Evolutionary conservation across 2,113 vertebrate species (phyloP).

Genomic region (Peromyscus leucopus): DNA sequence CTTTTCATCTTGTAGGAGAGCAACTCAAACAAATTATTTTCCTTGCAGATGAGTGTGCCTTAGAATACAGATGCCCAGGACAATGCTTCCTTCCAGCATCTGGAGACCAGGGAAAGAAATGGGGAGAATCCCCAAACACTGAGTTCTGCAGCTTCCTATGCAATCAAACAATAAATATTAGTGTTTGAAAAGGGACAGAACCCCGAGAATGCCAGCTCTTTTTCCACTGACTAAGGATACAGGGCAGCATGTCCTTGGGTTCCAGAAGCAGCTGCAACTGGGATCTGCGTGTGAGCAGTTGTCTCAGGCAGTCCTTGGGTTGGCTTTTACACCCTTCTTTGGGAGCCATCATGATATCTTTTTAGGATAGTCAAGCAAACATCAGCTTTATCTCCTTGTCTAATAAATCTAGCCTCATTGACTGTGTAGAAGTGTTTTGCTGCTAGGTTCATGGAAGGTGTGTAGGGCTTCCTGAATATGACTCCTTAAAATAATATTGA

Average conservation of each 20-base stretch:
- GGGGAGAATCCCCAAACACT: neutral
- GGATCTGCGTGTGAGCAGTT: too few relatives aligned
- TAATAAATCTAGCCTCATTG: neutral
- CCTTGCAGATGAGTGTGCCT: neutral
- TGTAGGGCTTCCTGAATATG: neutral
- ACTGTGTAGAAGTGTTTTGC: neutral
- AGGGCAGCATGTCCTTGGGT: neutral
- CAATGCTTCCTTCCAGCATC: neutral
- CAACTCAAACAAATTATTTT: neutral
- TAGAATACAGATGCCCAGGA: neutral
- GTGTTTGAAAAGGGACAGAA: neutral
- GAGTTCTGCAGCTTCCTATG: neutral
- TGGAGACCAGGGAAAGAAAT: neutral
- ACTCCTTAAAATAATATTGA: neutral
- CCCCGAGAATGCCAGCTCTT: neutral
- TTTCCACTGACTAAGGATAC: neutral
- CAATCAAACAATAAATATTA: neutral
- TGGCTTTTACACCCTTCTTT: neutral
- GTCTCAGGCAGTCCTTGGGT: neutral
- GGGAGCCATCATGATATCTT: neutral
- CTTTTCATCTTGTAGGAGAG: neutral
- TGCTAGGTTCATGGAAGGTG: neutral
- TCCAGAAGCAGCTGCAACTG: neutral
- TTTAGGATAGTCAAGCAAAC: neutral
- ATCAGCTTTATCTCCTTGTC: neutral